Evolutionary conservation across 2,113 vertebrate species (phyloP).

Genomic region (Heterotilapia buettikoferi): DNA sequence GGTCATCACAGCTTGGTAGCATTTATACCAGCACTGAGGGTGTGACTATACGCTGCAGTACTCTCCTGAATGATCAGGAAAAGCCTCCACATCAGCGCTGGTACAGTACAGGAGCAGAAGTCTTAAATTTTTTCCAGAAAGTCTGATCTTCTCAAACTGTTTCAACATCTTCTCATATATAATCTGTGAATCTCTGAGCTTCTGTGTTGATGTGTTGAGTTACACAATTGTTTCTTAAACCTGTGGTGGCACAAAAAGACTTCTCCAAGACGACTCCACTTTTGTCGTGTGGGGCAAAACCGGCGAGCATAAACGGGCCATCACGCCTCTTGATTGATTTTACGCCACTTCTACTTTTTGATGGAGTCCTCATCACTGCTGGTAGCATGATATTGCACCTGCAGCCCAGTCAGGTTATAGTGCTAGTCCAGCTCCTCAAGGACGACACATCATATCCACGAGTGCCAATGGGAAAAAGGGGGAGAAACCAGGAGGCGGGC

Average conservation of each 20-base stretch:
- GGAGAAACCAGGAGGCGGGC: background rate
- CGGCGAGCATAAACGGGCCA: background rate
- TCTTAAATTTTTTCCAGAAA: accelerated
- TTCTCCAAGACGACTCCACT: too few species aligned
- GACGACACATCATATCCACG: background rate
- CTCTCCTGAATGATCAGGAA: background rate
- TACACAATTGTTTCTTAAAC: background rate
- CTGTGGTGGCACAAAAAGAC: background rate
- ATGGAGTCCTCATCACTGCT: background rate
- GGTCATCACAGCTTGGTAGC: background rate
- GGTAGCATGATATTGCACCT: background rate
- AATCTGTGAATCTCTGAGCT: background rate
- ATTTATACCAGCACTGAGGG: background rate
- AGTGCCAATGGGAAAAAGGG: accelerated
- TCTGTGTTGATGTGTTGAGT: background rate
- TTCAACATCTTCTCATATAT: background rate
- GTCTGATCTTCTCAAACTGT: background rate
- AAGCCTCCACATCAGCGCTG: background rate
- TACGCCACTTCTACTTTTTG: background rate
- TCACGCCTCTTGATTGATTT: background rate
- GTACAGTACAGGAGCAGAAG: background rate
- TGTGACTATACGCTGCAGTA: background rate
- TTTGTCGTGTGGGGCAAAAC: accelerated
- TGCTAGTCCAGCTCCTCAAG: background rate
- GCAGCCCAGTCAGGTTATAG: accelerated